Conservation (phyloP, 2,113 vertebrate genomes). For the Rynchops niger region DNA sequence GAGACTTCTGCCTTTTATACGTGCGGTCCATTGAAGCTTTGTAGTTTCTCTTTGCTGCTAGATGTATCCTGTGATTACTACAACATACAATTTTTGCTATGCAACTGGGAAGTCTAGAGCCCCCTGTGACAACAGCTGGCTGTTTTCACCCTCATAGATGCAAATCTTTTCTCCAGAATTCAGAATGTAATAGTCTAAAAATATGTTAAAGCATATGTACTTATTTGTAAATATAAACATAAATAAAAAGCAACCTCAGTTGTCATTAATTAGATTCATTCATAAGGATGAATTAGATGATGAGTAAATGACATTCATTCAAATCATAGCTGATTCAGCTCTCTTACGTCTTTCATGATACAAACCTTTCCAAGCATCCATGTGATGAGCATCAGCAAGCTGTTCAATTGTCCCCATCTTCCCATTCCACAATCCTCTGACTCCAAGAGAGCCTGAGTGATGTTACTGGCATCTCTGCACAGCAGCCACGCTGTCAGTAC, state of each 20-base stretch:
- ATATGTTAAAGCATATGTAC: conserved; percentile 13
- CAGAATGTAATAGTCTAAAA: conserved; percentile 22
- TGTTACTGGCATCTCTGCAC: background rate
- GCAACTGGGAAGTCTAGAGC: background rate
- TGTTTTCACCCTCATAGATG: background rate
- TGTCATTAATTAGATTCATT: conserved; percentile 37
- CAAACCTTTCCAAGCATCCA: background rate
- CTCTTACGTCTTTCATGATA: background rate
- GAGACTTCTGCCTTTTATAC: background rate
- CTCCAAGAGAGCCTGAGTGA: background rate
- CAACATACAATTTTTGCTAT: background rate
- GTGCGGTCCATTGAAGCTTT: background rate
- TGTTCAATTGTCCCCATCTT: background rate
- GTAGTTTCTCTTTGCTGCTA: background rate
- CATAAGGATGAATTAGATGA: conserved; percentile 21
- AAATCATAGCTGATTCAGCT: conserved; percentile 2
- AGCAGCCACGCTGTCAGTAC: background rate
- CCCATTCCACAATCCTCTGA: background rate
- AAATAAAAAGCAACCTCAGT: background rate
- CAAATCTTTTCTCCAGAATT: background rate
- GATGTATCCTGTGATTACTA: background rate
- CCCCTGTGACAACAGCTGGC: background rate
- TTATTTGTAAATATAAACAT: conserved; percentile 43
- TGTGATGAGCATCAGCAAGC: background rate
- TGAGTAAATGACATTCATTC: conserved; percentile 9